A percentile compares a stretch with the other conserved stretches of the same genome.
These are phyloP conservation scores for Natator depressus DNA, from an alignment of 2,113 vertebrate genomes.

Conservation along the genomic window DNA sequence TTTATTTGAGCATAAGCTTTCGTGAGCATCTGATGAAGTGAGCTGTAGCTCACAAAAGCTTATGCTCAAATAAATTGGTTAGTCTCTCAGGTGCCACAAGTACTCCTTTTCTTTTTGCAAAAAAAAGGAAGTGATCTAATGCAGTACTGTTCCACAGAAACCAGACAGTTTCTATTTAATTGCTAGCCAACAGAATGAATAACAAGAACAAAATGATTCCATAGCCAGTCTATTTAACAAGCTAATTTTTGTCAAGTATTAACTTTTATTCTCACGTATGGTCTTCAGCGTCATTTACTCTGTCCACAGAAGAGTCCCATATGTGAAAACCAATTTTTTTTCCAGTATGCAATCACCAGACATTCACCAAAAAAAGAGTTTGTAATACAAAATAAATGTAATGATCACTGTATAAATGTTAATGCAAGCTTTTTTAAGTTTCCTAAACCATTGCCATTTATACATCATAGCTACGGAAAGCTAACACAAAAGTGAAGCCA, in stretches of 20 bases:
- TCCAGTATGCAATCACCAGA: background rate
- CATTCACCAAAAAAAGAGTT: background rate
- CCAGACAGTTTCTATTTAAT: conserved; percentile 51
- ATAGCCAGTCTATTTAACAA: conserved; percentile 45
- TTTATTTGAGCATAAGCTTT: too few relatives aligned
- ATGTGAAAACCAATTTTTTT: background rate
- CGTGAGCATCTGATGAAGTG: too few relatives aligned
- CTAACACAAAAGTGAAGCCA: background rate
- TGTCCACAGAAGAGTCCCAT: background rate
- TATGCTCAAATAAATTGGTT: too few relatives aligned
- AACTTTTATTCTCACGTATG: background rate
- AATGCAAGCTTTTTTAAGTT: background rate
- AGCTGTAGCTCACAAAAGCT: too few relatives aligned
- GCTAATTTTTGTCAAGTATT: conserved; percentile 51
- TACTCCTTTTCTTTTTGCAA: too few relatives aligned
- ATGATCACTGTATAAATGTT: background rate
- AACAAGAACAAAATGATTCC: conserved; percentile 57
- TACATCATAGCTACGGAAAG: background rate
- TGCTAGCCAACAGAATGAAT: conserved; percentile 49
- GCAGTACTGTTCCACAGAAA: conserved; percentile 49
- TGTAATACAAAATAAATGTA: background rate
- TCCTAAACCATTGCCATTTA: background rate
- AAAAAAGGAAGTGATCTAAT: conserved; percentile 48
- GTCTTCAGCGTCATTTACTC: background rate
- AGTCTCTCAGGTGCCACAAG: too few relatives aligned